Evolutionary conservation across 2,797 vertebrate species (phyloP), one percentile per base, ranked within the genome.

Genomic region (Hoplostethus atlanticus): DNA sequence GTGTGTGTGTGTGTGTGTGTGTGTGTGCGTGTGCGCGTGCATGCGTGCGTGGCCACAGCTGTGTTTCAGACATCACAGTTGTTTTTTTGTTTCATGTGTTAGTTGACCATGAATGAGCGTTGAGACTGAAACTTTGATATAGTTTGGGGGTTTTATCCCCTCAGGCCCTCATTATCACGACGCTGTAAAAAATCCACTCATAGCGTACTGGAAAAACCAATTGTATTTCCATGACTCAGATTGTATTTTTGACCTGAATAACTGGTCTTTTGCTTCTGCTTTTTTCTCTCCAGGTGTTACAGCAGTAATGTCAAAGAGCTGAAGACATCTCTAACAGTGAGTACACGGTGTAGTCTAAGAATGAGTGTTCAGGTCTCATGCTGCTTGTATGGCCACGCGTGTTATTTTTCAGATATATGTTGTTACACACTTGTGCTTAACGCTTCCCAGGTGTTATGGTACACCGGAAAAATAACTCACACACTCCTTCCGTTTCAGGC

Each of bases 221-320:
- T 76, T 46, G 58, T 56, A 76, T 72, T 64, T 44, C 64, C 46
- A 1, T 80, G 60, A 83, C 55, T 85, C 76, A 68, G 68, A 60
- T 48, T 67, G 52, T 83, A 71, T 80, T 76, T 88, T 85, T 60
- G 59, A 68, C 53, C 64, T 47, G 46, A 76, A 70, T 74, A 59
- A 57, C 71, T 73, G 1, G 83, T 76, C 30, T 74, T 65, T 80
- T 60, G 66, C 84, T 77, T 83, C 64, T 88, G 65, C 72, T 73
- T 83, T 4, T 54, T 53, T 65, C 68, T 68, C 78, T 60, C 62
- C 85, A 95, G 94, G 93, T 94, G 90, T 91, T 92, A 80, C 87
- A 93, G 94, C 94, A 94, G 94, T 94, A 87, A 95, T 95, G 94
- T 93, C 90, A 91, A 93, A 92, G 89, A 94, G 94, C 85, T 95